These are phyloP conservation scores for Caenorhabditis sinica DNA, from an alignment of 2,888 invertebrate species.

Conservation along the genomic window DNA sequence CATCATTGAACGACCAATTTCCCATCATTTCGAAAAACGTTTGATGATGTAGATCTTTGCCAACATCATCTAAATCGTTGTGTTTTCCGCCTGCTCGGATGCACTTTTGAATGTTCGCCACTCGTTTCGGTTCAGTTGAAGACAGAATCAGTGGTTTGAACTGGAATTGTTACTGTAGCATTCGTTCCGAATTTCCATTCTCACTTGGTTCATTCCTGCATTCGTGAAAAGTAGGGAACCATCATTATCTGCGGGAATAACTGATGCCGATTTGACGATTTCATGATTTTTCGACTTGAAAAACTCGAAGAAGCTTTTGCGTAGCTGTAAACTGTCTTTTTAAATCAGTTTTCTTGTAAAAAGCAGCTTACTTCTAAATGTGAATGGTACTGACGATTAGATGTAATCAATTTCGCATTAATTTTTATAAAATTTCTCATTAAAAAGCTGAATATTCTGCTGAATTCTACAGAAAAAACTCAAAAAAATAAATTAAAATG, in stretches of 20 bases:
- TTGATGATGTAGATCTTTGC: constrained; percentile 99
- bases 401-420: constrained; percentile 68
- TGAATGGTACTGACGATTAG: constrained; percentile 57
- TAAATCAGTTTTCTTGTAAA: no score
- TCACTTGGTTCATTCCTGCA: constrained; percentile 98
- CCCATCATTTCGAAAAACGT: constrained; percentile 99
- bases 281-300: constrained; percentile 90
- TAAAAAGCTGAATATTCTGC: neutral
- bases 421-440: constrained; percentile 15
- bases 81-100: constrained; percentile 97
- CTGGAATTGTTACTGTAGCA: constrained; percentile 84
- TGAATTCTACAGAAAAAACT: neutral
- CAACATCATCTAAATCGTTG: constrained; percentile 97
- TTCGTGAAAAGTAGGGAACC: constrained; percentile 97
- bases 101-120: constrained; percentile 97
- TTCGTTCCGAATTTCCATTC: neutral
- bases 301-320: constrained; percentile 89
- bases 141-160: constrained; percentile 98
- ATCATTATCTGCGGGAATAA: constrained; percentile 96
- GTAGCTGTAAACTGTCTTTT: constrained; percentile 39
- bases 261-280: constrained; percentile 97
- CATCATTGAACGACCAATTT: constrained; percentile 99
- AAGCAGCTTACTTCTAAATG: constrained; percentile 46
- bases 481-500: neutral
- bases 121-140: constrained; percentile 90